Base-by-base conservation (phyloP, 64 coral and sea anemone species). In the Platygyra sinensis region DNA sequence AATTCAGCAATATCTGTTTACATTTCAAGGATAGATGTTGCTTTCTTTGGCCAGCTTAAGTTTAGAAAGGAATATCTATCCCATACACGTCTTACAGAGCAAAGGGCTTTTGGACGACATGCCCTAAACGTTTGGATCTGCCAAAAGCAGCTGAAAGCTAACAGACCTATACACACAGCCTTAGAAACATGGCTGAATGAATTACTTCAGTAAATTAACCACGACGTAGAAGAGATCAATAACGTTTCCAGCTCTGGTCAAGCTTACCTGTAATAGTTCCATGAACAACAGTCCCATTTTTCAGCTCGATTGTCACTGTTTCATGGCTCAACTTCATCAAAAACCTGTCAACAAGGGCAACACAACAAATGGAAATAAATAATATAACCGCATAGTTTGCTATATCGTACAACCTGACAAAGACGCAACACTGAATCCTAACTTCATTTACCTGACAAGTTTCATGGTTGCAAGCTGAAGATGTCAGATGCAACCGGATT, bases 281-380 rank as follows among this genome's bases (percentile, higher is more conserved):
- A 77, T 98, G 96, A 14, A 98, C 88, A 55, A 98, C 96, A 62
- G 96, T 98, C 75, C 96, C 96, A 91, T 98, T 98, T 65, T 98
- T 98, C 5, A 98, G 88, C 80, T 98, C 96, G 65, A 98, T 88
- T 32, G 96, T 98, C 24, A 98, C 96, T 32, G 96, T 98, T 39
- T 98, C 96, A 57, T 98, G 96, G 83, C 96, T 98, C 2, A 98
- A 90, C 76, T 98, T 98, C 96, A 98, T 98, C 65, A 98, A 98
- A 91, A 98, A 98, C 73, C 96, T 98, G 72, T 85, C 76, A 83
- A 87, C 54, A 65, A 90, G 24, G 18, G 22, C 14, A 52, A 12
- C 12, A 38, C 65, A 80, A 75, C 24, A 49, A 75, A 74, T 50
- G 28, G 25, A 82, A 75, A 60, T 74, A 55, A 14, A 73, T 14